These are phyloP conservation scores for Phalloptychus januarius DNA, from an alignment of 2,797 vertebrate genomes.

Conservation along the genomic window DNA sequence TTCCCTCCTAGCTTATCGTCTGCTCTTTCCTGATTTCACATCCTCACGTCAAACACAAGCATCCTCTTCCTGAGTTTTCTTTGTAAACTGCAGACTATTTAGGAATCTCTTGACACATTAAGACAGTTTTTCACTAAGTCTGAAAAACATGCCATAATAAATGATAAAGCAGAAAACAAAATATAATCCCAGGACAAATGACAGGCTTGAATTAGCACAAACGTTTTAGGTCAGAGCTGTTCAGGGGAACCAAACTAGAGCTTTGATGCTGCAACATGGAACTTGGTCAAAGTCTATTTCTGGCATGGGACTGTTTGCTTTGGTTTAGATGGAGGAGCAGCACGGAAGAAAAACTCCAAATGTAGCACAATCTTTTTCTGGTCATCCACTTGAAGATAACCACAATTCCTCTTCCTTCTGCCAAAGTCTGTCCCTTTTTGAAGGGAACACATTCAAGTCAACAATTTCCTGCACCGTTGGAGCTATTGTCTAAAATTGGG, in stretches of 20 bases:
- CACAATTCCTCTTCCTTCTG: constrained; percentile 77
- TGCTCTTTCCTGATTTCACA: constrained; percentile 41
- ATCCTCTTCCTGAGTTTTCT: constrained; percentile 48
- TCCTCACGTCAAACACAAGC: constrained; percentile 55
- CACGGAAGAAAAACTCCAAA: constrained; percentile 48
- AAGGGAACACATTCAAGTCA: constrained; percentile 34
- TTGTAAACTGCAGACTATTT: constrained; percentile 9
- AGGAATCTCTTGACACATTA: constrained; percentile 18
- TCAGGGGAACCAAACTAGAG: constrained; percentile 51
- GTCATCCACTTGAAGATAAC: constrained; percentile 56
- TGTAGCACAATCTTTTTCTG: constrained; percentile 64
- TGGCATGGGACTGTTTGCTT: constrained; percentile 69
- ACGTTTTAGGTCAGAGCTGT: constrained; percentile 37
- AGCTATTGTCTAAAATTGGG: constrained; percentile 49
- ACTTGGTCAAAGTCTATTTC: constrained; percentile 67
- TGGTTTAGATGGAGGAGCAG: constrained; percentile 55
- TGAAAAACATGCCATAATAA: constrained; percentile 5
- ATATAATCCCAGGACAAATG: constrained; percentile 17
- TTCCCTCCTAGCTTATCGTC: constrained; percentile 45
- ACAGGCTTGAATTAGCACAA: not conserved
- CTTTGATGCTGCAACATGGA: constrained; percentile 38
- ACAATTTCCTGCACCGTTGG: constrained; percentile 43
- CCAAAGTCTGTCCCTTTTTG: constrained; percentile 52
- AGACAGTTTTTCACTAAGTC: not conserved
- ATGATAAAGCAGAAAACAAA: constrained; percentile 18